Evolutionary conservation across 2,113 vertebrate genomes (phyloP).

Genomic region (Cnemophilus loriae): DNA sequence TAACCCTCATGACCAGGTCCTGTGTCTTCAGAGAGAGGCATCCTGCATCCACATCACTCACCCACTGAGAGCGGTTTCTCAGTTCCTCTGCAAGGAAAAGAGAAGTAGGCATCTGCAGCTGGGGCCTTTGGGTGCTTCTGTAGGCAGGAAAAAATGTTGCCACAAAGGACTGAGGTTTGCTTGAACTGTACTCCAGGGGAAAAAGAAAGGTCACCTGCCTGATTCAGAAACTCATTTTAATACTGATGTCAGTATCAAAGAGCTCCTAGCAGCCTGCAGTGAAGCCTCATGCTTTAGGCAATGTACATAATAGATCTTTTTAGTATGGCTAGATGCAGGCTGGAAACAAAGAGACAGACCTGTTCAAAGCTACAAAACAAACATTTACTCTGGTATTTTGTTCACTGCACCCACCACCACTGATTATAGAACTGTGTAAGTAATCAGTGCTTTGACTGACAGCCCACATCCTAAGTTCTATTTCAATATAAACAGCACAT

Average conservation of each 20-base stretch:
- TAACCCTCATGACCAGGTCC: accelerated
- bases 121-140: not conserved
- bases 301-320: not conserved
- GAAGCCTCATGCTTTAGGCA: not conserved
- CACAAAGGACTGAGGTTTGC: not conserved
- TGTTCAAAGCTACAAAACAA: not conserved
- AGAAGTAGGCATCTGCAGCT: not conserved
- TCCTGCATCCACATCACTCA: not conserved
- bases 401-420: not conserved
- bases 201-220: not conserved
- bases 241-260: not conserved
- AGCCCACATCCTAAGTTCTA: not conserved
- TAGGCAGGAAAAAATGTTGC: not conserved
- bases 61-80: not conserved
- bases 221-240: not conserved
- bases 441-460: slow-evolving; percentile 47
- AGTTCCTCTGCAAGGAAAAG: not conserved
- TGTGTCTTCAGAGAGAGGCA: not conserved
- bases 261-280: not conserved
- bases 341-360: not conserved
- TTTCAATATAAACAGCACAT: slow-evolving; percentile 31
- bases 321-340: not conserved
- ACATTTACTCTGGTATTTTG: not conserved
- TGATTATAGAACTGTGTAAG: not conserved
- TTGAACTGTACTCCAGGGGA: not conserved